Evolutionary conservation across 2,113 vertebrate genomes (phyloP).

Genomic region (Columba livia): DNA sequence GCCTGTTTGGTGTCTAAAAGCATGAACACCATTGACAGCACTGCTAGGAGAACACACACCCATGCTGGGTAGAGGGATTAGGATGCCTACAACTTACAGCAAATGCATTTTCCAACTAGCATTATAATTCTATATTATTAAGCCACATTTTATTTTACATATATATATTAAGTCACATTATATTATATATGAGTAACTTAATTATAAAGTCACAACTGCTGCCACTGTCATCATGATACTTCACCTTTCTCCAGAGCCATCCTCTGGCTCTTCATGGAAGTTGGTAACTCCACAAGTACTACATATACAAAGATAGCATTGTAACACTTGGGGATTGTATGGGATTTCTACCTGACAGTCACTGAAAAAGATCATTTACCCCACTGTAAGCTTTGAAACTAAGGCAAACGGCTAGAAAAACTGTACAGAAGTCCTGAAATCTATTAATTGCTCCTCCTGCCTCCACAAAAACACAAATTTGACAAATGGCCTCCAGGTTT

Average conservation of each 20-base stretch:
- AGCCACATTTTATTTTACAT: too few relatives aligned
- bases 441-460: neutral
- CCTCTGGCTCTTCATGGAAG: neutral
- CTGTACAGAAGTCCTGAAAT: neutral
- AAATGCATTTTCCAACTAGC: neutral
- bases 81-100: neutral
- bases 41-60: neutral
- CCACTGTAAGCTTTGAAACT: neutral
- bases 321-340: neutral
- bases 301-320: fast-evolving
- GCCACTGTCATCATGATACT: neutral
- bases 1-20: neutral
- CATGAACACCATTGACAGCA: neutral
- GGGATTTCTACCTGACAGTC: neutral
- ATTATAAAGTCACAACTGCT: neutral
- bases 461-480: neutral
- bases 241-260: neutral
- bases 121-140: neutral
- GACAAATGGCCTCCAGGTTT: neutral
- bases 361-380: neutral
- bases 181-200: neutral
- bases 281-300: neutral
- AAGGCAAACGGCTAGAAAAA: neutral
- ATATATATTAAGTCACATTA: too few relatives aligned
- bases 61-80: neutral